phyloP scores from a whole-genome alignment of 1,140 invertebrate species.

The Aphis craccivora region DNA sequence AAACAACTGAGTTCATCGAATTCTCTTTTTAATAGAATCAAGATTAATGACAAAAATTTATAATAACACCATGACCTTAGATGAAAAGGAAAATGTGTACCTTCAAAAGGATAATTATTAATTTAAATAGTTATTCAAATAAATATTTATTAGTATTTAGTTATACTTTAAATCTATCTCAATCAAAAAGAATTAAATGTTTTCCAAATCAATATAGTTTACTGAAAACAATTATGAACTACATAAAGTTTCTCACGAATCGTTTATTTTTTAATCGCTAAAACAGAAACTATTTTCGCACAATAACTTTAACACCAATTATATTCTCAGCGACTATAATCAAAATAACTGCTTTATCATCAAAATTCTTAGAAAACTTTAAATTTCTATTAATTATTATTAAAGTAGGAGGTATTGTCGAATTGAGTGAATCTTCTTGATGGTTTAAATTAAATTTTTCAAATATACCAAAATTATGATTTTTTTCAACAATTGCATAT shows the following conservation, averaged over 20 bases:
- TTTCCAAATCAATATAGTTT: background rate
- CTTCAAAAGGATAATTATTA: background rate
- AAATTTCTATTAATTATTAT: background rate
- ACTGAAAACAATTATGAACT: background rate
- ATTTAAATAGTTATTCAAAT: background rate
- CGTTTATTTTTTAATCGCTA: background rate
- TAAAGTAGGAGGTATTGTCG: background rate
- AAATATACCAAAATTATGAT: background rate
- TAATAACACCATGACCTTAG: constrained; percentile 52
- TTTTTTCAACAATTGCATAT: background rate
- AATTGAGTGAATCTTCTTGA: background rate
- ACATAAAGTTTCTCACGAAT: background rate
- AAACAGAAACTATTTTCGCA: constrained; percentile 21
- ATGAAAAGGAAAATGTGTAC: background rate
- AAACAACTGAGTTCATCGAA: constrained; percentile 6
- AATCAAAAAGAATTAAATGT: background rate
- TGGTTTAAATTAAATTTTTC: background rate
- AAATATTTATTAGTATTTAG: background rate
- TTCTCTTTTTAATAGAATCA: constrained; percentile 37
- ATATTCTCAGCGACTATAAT: background rate
- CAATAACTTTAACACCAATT: background rate
- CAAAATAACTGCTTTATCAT: background rate
- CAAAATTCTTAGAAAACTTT: background rate
- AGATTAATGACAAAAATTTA: constrained; percentile 56
- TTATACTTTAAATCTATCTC: background rate